Evolutionary conservation across 92 coral and sea anemone species (phyloP).

Genomic region (Epizoanthus ramosus): DNA sequence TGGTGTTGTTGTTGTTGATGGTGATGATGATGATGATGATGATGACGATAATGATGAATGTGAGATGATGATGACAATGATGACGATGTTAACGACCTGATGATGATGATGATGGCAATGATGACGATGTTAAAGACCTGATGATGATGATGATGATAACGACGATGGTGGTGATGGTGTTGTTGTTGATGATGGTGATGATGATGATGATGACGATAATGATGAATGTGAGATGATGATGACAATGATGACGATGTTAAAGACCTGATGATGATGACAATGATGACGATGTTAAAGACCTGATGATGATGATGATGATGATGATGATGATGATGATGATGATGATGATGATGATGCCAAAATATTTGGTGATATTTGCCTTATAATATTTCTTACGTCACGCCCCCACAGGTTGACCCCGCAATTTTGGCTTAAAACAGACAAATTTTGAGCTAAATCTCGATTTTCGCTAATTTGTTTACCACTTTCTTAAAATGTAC

Average conservation of each 20-base stretch:
- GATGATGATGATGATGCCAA: not conserved
- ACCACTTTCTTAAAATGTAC: too few species aligned
- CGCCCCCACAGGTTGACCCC: too few species aligned
- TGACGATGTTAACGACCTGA: not conserved
- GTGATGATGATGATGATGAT: not conserved
- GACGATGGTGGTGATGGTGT: too few species aligned
- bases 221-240: not conserved
- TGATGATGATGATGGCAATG: not conserved
- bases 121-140: not conserved
- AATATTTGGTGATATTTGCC: too few species aligned
- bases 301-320: not conserved
- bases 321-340: not conserved
- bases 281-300: not conserved
- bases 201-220: not conserved
- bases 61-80: not conserved
- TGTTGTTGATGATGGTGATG: not conserved
- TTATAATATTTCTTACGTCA: too few species aligned
- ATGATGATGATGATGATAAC: not conserved
- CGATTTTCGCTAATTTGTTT: too few species aligned
- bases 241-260: not conserved
- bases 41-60: not conserved
- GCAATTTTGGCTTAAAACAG: too few species aligned
- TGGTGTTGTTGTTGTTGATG: too few species aligned
- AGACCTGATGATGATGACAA: not conserved
- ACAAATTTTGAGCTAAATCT: too few species aligned